A percentile compares a stretch with the other conserved stretches of the same genome.
phyloP scores from a whole-genome alignment of 2,797 vertebrate species.

The Trematomus bernacchii region DNA sequence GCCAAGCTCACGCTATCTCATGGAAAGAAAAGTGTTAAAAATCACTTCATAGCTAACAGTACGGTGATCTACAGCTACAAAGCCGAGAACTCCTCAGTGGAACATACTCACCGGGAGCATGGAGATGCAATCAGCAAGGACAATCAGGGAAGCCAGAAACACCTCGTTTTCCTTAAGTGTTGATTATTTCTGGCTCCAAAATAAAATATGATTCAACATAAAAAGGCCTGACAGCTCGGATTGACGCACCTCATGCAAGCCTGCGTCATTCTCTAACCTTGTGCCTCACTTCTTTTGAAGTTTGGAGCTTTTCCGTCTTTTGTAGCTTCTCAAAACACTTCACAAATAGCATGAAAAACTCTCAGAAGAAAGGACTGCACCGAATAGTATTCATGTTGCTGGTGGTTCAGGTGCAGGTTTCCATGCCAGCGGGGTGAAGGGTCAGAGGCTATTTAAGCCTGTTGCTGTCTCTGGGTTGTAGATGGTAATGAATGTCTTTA shows the following conservation, averaged over 20 bases:
- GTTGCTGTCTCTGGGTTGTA: conserved; percentile 72
- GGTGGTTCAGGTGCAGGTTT: conserved; percentile 71
- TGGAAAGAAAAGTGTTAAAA: conserved; percentile 52
- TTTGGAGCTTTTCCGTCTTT: conserved; percentile 14
- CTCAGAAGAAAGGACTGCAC: neutral
- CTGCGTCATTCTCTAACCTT: conserved; percentile 20
- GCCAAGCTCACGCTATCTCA: conserved; percentile 22
- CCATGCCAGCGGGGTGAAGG: conserved; percentile 67
- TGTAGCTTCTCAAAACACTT: conserved; percentile 8
- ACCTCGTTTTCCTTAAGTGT: conserved; percentile 31
- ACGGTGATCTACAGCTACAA: conserved; percentile 42
- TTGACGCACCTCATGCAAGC: conserved; percentile 20
- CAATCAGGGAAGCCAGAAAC: conserved; percentile 49
- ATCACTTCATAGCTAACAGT: conserved; percentile 38
- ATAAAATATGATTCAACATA: conserved; percentile 30
- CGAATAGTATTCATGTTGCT: conserved; percentile 35
- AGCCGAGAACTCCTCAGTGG: conserved; percentile 1
- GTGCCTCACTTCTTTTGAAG: neutral
- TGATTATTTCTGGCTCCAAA: conserved; percentile 44
- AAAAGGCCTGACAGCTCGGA: conserved; percentile 28
- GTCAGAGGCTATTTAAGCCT: conserved; percentile 71
- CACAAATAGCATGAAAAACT: neutral
- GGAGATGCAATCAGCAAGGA: conserved; percentile 58
- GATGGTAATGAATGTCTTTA: conserved; percentile 65
- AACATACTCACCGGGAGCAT: conserved; percentile 24